Conservation (phyloP, 2,888 invertebrate genomes). For the Phengaris arion region DNA sequence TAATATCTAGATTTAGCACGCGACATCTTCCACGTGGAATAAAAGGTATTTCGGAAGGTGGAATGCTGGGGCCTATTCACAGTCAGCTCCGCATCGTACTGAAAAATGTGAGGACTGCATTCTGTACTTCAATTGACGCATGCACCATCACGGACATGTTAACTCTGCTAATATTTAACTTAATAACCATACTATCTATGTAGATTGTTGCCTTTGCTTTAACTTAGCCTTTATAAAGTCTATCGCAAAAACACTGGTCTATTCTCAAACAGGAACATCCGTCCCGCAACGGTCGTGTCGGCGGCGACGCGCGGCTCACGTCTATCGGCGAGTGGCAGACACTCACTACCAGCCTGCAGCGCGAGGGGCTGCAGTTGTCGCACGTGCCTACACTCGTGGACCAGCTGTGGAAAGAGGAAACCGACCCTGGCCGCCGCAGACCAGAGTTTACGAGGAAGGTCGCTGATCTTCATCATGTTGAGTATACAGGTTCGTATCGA, state of each 20-base stretch:
- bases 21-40: background rate
- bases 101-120: too few relatives aligned
- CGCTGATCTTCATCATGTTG: conserved; percentile 80
- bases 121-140: too few relatives aligned
- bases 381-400: conserved; percentile 87
- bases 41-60: background rate
- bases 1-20: background rate
- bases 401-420: conserved; percentile 84
- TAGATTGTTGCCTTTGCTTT: too few relatives aligned
- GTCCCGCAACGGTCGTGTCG: conserved; percentile 79
- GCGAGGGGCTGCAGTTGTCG: conserved; percentile 74
- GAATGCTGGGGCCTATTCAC: background rate
- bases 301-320: conserved; percentile 86
- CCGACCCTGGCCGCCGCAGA: conserved; percentile 56
- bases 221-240: too few relatives aligned
- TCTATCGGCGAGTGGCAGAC: conserved; percentile 83
- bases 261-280: conserved; percentile 51
- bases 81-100: too few relatives aligned
- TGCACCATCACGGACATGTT: too few relatives aligned
- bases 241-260: background rate
- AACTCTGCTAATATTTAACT: background rate
- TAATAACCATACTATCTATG: background rate
- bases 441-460: conserved; percentile 82
- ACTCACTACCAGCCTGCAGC: conserved; percentile 78
- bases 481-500: conserved; percentile 74